Conservation (phyloP, 2,113 vertebrate species). For the Gallinago paraguaiae region DNA sequence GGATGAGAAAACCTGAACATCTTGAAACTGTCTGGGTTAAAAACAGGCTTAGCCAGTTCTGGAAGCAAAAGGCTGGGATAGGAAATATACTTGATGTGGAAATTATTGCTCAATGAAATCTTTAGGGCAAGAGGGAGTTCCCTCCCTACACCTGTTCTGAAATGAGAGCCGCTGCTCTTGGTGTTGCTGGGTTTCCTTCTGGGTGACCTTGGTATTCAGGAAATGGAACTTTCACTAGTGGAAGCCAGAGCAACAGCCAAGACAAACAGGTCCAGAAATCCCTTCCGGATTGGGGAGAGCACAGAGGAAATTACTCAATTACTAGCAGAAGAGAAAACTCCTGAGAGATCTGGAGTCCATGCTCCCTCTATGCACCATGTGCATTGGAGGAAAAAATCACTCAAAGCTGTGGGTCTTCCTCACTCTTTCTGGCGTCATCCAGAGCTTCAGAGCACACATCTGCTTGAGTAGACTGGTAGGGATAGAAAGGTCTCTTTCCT, state of each 20-base stretch:
- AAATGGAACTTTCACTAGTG: constrained; percentile 57
- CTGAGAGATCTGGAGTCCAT: not conserved
- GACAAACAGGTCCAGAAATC: constrained; percentile 65
- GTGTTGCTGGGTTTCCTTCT: constrained; percentile 43
- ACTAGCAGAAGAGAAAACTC: constrained; percentile 31
- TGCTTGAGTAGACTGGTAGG: not conserved
- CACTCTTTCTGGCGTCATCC: not conserved
- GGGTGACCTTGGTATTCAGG: constrained; percentile 59
- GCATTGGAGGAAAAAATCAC: not conserved
- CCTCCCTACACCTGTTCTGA: constrained; percentile 60
- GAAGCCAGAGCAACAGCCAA: constrained; percentile 63
- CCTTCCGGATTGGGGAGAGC: constrained; percentile 37
- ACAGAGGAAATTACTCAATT: constrained; percentile 54
- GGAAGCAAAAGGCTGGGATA: constrained; percentile 13
- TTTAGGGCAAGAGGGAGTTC: constrained; percentile 51
- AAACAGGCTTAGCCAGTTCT: constrained; percentile 48
- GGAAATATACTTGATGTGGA: constrained; percentile 41
- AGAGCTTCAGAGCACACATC: not conserved
- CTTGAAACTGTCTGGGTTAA: constrained; percentile 18
- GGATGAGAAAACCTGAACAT: constrained; percentile 43
- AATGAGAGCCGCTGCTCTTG: constrained; percentile 12
- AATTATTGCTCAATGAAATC: constrained; percentile 49
- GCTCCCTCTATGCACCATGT: not conserved
- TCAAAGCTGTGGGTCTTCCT: not conserved
- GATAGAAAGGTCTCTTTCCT: not conserved